Conservation (phyloP, 2,888 invertebrate species). For the Dasypolia templi region DNA sequence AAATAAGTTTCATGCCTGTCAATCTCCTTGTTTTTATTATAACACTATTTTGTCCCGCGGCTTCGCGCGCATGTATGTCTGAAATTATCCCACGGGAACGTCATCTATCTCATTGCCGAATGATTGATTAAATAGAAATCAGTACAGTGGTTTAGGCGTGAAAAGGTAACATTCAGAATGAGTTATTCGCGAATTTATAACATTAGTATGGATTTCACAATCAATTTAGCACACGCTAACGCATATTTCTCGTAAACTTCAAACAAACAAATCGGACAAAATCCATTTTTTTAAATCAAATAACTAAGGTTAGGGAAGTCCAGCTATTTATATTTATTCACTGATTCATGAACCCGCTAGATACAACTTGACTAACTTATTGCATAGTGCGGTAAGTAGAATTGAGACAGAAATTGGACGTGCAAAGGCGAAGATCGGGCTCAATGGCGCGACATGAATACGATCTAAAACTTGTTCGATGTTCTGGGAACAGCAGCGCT, state of each 20-base stretch:
- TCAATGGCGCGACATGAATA: constrained; percentile 44
- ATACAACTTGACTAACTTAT: constrained; percentile 8
- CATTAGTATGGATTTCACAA: no score
- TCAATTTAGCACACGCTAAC: background rate
- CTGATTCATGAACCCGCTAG: background rate
- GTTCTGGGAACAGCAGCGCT: constrained; percentile 16
- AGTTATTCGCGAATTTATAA: no score
- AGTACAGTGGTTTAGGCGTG: no score
- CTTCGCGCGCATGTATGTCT: no score
- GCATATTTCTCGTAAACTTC: background rate
- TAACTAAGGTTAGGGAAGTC: background rate
- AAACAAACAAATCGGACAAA: no score
- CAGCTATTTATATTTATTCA: background rate
- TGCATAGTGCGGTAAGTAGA: constrained; percentile 13
- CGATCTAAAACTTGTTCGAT: constrained; percentile 46
- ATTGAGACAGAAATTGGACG: constrained; percentile 38
- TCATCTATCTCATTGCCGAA: no score
- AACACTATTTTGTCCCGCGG: no score
- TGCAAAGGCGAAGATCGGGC: constrained; percentile 34
- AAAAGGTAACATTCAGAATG: no score
- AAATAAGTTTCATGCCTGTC: background rate
- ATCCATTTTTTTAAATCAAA: background rate
- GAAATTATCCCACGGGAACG: no score
- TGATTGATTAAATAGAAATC: no score
- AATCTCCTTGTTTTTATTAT: background rate